These are phyloP conservation scores for Hypena proboscidalis DNA, from an alignment of 2,888 invertebrate genomes.

Conservation along the genomic window DNA sequence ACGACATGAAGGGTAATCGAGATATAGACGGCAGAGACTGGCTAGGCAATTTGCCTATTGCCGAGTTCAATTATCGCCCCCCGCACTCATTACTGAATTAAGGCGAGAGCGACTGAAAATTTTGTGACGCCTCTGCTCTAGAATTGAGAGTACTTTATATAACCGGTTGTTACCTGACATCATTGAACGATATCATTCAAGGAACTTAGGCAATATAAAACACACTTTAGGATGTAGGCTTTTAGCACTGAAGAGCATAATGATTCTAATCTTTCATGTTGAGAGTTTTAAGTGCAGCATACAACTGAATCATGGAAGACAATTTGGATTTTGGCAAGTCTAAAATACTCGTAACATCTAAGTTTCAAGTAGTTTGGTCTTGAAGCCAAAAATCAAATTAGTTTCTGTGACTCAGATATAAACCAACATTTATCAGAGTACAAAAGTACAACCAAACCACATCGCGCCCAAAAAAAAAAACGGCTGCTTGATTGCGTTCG, in stretches of 20 bases:
- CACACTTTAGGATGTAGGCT: constrained; percentile 1
- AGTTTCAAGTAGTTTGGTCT: too few species aligned
- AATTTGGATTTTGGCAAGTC: too few species aligned
- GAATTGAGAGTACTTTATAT: constrained; percentile 63
- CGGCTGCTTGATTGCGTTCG: too few species aligned
- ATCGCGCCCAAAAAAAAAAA: too few species aligned
- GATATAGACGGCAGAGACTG: constrained; percentile 63
- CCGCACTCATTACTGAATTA: constrained; percentile 84
- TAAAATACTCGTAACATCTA: too few species aligned
- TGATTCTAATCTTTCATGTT: too few species aligned
- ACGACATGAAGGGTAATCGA: constrained; percentile 43
- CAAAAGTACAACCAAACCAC: too few species aligned
- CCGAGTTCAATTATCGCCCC: constrained; percentile 83
- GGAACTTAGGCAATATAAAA: constrained; percentile 6
- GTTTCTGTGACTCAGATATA: too few species aligned
- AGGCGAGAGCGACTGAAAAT: constrained; percentile 76
- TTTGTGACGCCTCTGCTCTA: constrained; percentile 75
- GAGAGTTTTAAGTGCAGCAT: too few species aligned
- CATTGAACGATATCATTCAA: constrained; percentile 35
- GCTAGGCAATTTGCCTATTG: constrained; percentile 83
- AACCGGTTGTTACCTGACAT: constrained; percentile 61
- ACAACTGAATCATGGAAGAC: too few species aligned
- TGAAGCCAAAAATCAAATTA: too few species aligned
- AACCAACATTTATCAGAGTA: too few species aligned
- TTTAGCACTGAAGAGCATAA: neutral